Evolutionary conservation across 2,113 vertebrate species (phyloP), one percentile per base, ranked within the genome.

Genomic region (Lophochroa leadbeateri): DNA sequence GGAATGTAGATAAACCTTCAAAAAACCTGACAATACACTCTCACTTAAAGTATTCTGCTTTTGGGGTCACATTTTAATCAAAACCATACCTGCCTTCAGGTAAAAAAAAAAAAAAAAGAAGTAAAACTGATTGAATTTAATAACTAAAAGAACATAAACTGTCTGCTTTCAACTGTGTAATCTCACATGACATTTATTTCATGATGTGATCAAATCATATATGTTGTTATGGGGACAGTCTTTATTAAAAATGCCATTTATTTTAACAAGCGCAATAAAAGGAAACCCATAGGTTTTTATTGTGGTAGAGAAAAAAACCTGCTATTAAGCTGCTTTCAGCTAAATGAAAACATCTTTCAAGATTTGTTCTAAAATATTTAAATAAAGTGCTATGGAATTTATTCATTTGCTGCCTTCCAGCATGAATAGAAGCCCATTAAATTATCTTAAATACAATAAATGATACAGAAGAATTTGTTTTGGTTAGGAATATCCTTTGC

Each of bases 241-340:
- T 97, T 98, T 97, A 98, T 98, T 98, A 97, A 98, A 98, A 98
- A 98, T 96, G 96, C 97, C 96, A 97, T 98, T 98, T 98, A 97
- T 98, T 98, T 98, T 97, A 97, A 97, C 94, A 98, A 97, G 95
- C 61, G 82, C 96, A 97, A 96, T 98, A 97, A 98, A 98, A 95
- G 86, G 83, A 97, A 97, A 93, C 76, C 82, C 82, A 86, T 83
- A 81, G 77, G 93, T 96, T 93, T 96, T 95, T 77, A 96, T 93
- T 92, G 90, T 89, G 86, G 96, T 86, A 79, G 94, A 98, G 92
- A 83, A 96, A 97, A 97, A 94, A 37, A 46, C 44, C 21, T 96
- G 67, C 97, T 97, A 97, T 98, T 98, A 98, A 97, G 96, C 97
- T 96, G 97, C 97, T 97, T 97, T 95, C 95, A 95, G 97, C 96